Evolutionary conservation across 2,888 invertebrate genomes (phyloP), one percentile per base, ranked within the genome.

Genomic region (Andricus quercusramuli): DNA sequence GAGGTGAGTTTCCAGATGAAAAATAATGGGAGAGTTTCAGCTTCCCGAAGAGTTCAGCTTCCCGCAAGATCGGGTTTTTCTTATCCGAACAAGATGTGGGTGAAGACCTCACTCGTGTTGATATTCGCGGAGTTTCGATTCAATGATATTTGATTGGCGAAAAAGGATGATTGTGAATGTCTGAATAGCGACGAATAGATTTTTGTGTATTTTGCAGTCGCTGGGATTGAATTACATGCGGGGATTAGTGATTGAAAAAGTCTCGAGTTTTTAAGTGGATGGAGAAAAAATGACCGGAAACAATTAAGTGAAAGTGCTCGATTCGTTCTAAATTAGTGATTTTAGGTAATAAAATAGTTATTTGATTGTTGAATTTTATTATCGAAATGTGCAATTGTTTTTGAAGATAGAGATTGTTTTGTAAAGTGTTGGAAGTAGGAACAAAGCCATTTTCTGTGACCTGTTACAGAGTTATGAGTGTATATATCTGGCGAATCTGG

Each of bases 91-190:
- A 17, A 74, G 74, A 74, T 74, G 32, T 32, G 51, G n/a, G 37
- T n/a, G 51, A n/a, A 32, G 74, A 74, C 56, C 37, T 74, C 56
- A 74, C 74, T 74, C 74, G 25, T 74, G 70, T 74, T 74, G 74
- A 74, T 74, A 32, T 74, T 74, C 32, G 56, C 56, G 47, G 47
- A 47, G 8, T 68, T 44, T 64, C 29, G 29, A 47, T 56, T 56
- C 51, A 20, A 47, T 29, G 47, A 22, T 29, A 17, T 6, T 56
- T 74, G 13, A 56, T 56, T 32, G 47, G 29, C 29, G 51, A 51
- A 25, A 29, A 70, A 47, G 13, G 6, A 15, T 15, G 25, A 64
- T 29, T 29, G 64, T 29, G 29, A 64, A 29, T 29, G 5, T 64
- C 17, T 22, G 59, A 59, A 11, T 59, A 59, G 59, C 59, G 59